These are phyloP conservation scores for Mythimna ferrago DNA, from an alignment of 2,888 invertebrate species.

Conservation along the genomic window DNA sequence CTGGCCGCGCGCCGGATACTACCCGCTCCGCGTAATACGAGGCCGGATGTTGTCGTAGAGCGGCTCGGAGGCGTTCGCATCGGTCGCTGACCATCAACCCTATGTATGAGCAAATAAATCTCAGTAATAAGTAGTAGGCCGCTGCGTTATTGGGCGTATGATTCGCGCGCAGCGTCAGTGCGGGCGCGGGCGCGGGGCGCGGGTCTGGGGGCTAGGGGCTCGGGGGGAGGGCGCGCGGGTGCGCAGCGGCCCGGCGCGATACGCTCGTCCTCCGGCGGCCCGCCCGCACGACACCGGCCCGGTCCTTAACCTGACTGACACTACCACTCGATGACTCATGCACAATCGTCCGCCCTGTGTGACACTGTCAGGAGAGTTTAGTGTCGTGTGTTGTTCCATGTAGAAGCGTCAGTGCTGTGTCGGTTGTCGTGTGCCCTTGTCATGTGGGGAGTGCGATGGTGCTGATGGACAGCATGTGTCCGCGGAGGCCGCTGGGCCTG, in stretches of 20 bases:
- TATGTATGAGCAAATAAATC: slow-evolving; percentile 87
- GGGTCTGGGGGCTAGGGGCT: slow-evolving; percentile 66
- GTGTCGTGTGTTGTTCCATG: slow-evolving; percentile 80
- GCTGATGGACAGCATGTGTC: slow-evolving; percentile 81
- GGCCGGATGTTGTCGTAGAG: slow-evolving; percentile 59
- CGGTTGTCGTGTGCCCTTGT: slow-evolving; percentile 78
- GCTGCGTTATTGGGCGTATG: slow-evolving; percentile 89
- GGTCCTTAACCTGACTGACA: slow-evolving; percentile 73
- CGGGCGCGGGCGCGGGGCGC: slow-evolving; percentile 76
- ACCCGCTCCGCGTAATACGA: slow-evolving; percentile 36
- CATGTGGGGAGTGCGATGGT: slow-evolving; percentile 85
- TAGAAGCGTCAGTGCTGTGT: slow-evolving; percentile 77
- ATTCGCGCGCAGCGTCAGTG: slow-evolving; percentile 90
- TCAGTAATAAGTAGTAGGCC: slow-evolving; percentile 86
- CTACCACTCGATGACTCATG: slow-evolving; percentile 79
- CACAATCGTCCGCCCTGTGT: slow-evolving; percentile 75
- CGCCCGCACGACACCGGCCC: slow-evolving; percentile 74
- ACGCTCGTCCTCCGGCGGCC: slow-evolving; percentile 79
- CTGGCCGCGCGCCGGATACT: slow-evolving; percentile 10
- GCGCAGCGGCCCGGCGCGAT: slow-evolving; percentile 72
- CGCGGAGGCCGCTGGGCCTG: slow-evolving; percentile 79
- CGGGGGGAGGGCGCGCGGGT: slow-evolving; percentile 64
- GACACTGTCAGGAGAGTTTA: slow-evolving; percentile 77
- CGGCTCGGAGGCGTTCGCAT: slow-evolving; percentile 63
- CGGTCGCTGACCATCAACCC: slow-evolving; percentile 80